A percentile compares a stretch with the other conserved stretches of the same genome.
Conservation (phyloP, 1,140 invertebrate species). For the Drosophila pandora region DNA sequence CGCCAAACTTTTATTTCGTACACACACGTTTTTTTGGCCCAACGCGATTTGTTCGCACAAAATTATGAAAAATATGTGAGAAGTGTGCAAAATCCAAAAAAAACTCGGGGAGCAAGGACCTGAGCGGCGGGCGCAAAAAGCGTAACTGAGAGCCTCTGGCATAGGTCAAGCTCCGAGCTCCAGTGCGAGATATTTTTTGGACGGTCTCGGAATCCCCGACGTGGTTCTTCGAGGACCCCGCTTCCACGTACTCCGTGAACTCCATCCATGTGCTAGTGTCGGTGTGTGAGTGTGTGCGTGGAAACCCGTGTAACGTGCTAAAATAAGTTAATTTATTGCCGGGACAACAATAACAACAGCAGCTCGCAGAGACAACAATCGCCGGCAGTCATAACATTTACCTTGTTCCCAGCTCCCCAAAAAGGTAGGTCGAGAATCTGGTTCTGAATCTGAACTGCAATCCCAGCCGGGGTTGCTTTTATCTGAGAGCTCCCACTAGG, state of each 20-base stretch:
- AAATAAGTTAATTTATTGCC: conserved; percentile 75
- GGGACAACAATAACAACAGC: conserved; percentile 62
- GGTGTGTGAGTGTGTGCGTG: conserved; percentile 24
- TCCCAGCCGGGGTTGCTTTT: conserved; percentile 11
- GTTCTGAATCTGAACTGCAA: conserved; percentile 14
- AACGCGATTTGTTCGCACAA: conserved; percentile 50
- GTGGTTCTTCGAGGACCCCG: conserved; percentile 8
- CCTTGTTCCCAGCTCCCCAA: conserved; percentile 38
- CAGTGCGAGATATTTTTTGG: conserved; percentile 35
- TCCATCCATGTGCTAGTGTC: not conserved
- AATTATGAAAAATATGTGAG: conserved; percentile 79
- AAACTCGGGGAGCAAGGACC: conserved; percentile 24
- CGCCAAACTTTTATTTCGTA: conserved; percentile 51
- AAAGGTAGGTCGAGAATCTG: conserved; percentile 53
- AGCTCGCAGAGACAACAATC: conserved; percentile 43
- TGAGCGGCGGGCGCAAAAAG: conserved; percentile 9
- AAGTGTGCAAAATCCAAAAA: conserved; percentile 56
- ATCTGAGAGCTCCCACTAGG: conserved; percentile 11
- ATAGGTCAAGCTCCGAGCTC: conserved; percentile 51
- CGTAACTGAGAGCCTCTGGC: conserved; percentile 25
- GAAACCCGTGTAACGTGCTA: conserved; percentile 63
- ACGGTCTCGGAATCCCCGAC: conserved; percentile 33
- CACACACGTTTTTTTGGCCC: conserved; percentile 36
- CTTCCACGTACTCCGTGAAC: not conserved
- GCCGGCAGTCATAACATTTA: conserved; percentile 60